Conservation (phyloP, 2,888 invertebrate genomes). For the Notodonta dromedarius region DNA sequence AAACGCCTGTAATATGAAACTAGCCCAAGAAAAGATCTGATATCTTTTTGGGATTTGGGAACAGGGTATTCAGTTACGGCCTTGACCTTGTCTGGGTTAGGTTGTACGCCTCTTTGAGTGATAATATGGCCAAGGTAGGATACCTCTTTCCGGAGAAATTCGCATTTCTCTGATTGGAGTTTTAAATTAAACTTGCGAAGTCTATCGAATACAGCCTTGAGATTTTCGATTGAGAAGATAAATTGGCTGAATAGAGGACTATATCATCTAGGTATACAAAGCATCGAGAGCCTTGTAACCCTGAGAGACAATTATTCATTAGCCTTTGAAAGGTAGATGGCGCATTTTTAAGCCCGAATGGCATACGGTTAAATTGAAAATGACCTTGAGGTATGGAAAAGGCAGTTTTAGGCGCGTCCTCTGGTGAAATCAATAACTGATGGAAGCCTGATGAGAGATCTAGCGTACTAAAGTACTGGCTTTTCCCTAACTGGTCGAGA, state of each 20-base stretch:
- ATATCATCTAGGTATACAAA: constrained; percentile 54
- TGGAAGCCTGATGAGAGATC: constrained; percentile 1
- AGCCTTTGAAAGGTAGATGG: constrained; percentile 59
- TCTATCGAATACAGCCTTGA: constrained; percentile 6
- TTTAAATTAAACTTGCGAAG: constrained; percentile 10
- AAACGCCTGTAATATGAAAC: constrained; percentile 22
- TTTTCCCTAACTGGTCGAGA: constrained; percentile 13
- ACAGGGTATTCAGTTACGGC: constrained; percentile 12
- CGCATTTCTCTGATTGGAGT: constrained; percentile 16
- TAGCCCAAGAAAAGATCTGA: constrained; percentile 22
- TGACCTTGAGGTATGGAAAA: neutral
- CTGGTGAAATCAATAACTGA: neutral
- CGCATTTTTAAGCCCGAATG: constrained; percentile 25
- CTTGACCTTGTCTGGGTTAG: constrained; percentile 15
- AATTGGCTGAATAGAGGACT: constrained; percentile 33
- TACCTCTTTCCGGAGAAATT: constrained; percentile 17
- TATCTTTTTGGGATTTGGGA: constrained; percentile 17
- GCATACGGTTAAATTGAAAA: neutral
- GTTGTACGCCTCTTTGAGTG: constrained; percentile 13
- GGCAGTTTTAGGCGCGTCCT: constrained; percentile 5
- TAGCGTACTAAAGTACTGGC: neutral
- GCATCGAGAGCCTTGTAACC: constrained; percentile 45
- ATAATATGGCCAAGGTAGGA: constrained; percentile 18
- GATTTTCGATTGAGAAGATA: neutral
- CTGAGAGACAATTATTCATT: constrained; percentile 53